Evolutionary conservation across 2,797 vertebrate species (phyloP), one percentile per base, ranked within the genome.

Genomic region (Pseudomugil tenellus): DNA sequence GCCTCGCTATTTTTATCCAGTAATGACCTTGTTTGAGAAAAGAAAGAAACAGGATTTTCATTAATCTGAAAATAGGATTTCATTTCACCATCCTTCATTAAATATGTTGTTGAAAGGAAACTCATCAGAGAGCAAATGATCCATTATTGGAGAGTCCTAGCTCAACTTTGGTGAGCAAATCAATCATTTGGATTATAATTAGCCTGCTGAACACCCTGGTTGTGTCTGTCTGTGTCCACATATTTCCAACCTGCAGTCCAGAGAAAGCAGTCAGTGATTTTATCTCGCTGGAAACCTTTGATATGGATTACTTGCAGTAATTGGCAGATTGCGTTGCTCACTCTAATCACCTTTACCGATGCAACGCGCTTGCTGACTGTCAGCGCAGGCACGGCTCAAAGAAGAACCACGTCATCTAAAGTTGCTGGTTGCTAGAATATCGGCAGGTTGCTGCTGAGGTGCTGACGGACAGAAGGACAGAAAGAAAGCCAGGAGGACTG

Each of bases 21-120:
- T 68, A 80, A 80, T 72, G 64, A 70, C 54, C 73, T 80, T 43
- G 61, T 76, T 71, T 31, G 32, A 69, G 48, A 48, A 58, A 58
- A 58, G 43, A 63, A 14, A 72, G 76, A 79, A 82, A 70, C 56
- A 53, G 73, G 67, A 26, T 84, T 88, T 67, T 72, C 76, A 79
- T 77, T 75, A 66, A 73, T 46, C 79, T 71, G 52, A 37, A 90
- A 87, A 87, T 83, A 85, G 84, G 74, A 64, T 72, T 84, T 80
- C 60, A 74, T 54, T 80, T 80, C 67, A 71, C 58, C 48, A 3
- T 74, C 48, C 62, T 79, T 80, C 63, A 84, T 87, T 81, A 81
- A 79, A 77, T 77, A 63, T 69, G 71, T 81, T 76, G 73, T 83
- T 16, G 57, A 66, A 52, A 59, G 62, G 77, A 80, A 74, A 84